Base-by-base conservation (phyloP, 2,113 vertebrate species). In the Ornithorhynchus anatinus region DNA sequence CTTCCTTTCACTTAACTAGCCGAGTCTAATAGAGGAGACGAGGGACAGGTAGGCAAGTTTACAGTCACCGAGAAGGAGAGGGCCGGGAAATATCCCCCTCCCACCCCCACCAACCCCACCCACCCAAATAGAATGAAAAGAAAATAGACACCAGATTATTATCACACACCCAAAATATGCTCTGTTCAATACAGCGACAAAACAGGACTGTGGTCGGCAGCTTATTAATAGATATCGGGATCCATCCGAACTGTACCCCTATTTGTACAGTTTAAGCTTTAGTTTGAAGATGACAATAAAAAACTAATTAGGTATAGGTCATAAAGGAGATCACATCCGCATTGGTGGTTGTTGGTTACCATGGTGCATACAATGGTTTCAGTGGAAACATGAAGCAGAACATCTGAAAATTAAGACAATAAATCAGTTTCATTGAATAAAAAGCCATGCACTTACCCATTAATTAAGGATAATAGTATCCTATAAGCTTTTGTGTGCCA, bases 381-480 rank as follows among this genome's bases (percentile, higher is more conserved):
- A 60, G 82, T 88, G 88, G 85, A 90, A 89, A 92, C 70, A 45
- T 54, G 82, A 89, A 86, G 87, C 86, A 85, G 88, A 91, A 82
- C 73, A 68, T 88, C 9, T 16, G 82, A 85, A 89, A 91, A 92
- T 91, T 86, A 90, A 92, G 90, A 92, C 86, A 88, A 90, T 91
- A 91, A 91, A 92, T 92, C 91, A 90, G 88, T 86, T 88, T 84
- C 87, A 84, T 83, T 88, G 82, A 92, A 89, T 86, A 89, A 92
- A 90, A 90, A 92, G 87, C 84, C 80, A 80, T 68, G 82, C 80
- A 66, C 86, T 89, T 92, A 82, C 80, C 87, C 84, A 88, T 92
- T 92, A 92, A 93, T 92, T 93, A 92, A 89, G 88, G 88, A 79
- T 89, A 92, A 92, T 88, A 64, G 83, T 84, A 84, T 84, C 81